Base-by-base conservation (phyloP, 2,797 vertebrate species). In the Eospalax fontanierii region DNA sequence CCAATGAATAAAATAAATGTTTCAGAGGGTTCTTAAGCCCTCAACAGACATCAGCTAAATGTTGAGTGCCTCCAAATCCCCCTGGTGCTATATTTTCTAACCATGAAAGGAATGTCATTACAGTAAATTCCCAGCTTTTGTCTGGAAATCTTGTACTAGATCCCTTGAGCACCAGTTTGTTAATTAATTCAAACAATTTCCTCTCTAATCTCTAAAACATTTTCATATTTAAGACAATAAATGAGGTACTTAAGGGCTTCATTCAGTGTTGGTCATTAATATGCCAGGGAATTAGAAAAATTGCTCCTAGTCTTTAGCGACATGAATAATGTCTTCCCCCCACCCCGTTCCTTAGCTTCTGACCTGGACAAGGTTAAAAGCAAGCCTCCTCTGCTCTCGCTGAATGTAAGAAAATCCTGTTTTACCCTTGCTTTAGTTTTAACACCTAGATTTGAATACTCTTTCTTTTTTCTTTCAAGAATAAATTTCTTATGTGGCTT, bases 131-230 rank as follows among this genome's bases (percentile, higher is more conserved):
- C 97, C 96, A 97, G 97, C 96, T 98, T 99, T 98, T 98, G 97
- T 98, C 98, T 98, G 93, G 98, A 98, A 98, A 98, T 98, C 98
- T 98, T 98, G 98, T 98, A 98, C 94, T 66, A 94, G 95, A 96
- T 98, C 98, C 98, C 98, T 89, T 97, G 98, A 98, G 98, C 65
- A 6, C 88, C 96, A 98, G 98, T 98, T 98, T 95, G 96, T 98
- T 99, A 99, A 98, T 99, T 98, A 99, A 98, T 99, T 99, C 98
- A 98, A 98, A 98, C 95, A 98, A 98, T 98, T 98, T 98, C 96
- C 83, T 96, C 89, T 97, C 96, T 98, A 98, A 98, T 98, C 97
- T 98, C 94, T 98, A 97, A 98, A 99, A 98, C 94, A 98, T 99
- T 99, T 98, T 99, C 98, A 98, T 98, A 98, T 98, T 98, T 99